These are phyloP conservation scores for Clarias gariepinus DNA, from an alignment of 2,113 vertebrate genomes.

Conservation along the genomic window DNA sequence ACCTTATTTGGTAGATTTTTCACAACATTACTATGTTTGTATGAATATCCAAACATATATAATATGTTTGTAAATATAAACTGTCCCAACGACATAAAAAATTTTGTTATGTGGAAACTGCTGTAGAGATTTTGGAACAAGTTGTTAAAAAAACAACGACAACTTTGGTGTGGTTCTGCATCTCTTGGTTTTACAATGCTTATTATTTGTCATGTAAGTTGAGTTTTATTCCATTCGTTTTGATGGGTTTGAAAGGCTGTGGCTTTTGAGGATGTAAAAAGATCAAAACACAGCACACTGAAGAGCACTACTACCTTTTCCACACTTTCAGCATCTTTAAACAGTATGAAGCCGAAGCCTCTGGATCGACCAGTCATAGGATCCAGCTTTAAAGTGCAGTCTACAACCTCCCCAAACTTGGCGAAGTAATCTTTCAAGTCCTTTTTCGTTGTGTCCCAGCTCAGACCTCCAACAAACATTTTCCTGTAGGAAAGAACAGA, in stretches of 20 bases:
- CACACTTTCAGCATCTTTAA: constrained; percentile 93
- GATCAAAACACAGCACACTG: background rate
- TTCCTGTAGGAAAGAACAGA: constrained; percentile 76
- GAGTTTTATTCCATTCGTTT: background rate
- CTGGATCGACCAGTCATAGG: constrained; percentile 95
- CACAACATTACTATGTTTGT: background rate
- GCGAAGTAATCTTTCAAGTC: constrained; percentile 98
- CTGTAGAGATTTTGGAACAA: background rate
- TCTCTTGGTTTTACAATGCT: background rate
- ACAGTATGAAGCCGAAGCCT: constrained; percentile 96
- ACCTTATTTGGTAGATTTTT: background rate
- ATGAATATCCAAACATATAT: too few relatives aligned
- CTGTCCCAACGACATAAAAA: background rate
- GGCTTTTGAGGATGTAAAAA: background rate
- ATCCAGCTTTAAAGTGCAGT: constrained; percentile 97
- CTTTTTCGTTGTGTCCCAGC: constrained; percentile 99
- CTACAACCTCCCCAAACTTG: constrained; percentile 96
- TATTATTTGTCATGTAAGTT: background rate
- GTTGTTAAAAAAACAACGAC: background rate
- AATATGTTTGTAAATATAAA: background rate
- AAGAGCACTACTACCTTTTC: constrained; percentile 87
- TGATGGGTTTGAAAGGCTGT: background rate
- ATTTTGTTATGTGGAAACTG: background rate
- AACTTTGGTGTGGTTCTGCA: background rate
- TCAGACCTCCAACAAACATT: constrained; percentile 98